Evolutionary conservation across 2,113 vertebrate genomes (phyloP).

Genomic region (Eretmodus cyanostictus): DNA sequence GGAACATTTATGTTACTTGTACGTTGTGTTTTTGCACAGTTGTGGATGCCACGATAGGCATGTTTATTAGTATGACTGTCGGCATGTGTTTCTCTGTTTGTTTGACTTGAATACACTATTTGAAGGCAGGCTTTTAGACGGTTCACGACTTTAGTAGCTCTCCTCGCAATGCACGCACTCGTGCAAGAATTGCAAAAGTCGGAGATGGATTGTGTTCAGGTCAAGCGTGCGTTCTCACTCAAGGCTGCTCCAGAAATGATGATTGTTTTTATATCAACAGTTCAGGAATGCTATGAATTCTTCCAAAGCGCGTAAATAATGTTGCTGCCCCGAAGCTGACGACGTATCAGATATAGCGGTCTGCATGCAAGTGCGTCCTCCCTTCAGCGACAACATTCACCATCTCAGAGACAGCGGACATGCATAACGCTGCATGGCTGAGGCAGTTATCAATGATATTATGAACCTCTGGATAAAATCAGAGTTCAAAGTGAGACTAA

Average conservation of each 20-base stretch:
- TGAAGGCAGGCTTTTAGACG: not conserved
- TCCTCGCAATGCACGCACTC: not conserved
- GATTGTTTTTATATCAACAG: conserved; percentile 29
- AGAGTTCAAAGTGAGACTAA: conserved; percentile 26
- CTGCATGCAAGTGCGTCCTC: not conserved
- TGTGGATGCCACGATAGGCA: not conserved
- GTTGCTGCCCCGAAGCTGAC: conserved; percentile 3
- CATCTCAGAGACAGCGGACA: not conserved
- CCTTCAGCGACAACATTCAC: not conserved
- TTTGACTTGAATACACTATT: conserved; percentile 35
- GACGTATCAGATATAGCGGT: not conserved
- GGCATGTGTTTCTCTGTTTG: conserved; percentile 33
- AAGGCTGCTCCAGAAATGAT: conserved; percentile 14
- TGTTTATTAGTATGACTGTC: conserved; percentile 33
- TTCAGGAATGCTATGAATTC: conserved; percentile 33
- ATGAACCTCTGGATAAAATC: conserved; percentile 3
- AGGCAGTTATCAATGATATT: not conserved
- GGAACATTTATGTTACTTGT: conserved; percentile 41
- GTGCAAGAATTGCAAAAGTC: not conserved
- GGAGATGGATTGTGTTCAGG: conserved; percentile 24
- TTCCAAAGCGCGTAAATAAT: conserved; percentile 46
- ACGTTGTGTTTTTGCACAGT: conserved; percentile 18
- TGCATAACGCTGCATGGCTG: not conserved
- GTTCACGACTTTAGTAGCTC: not conserved
- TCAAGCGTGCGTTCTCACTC: conserved; percentile 4